These are phyloP conservation scores for Pseudomugil gertrudae DNA, from an alignment of 2,797 vertebrate species.

Conservation along the genomic window DNA sequence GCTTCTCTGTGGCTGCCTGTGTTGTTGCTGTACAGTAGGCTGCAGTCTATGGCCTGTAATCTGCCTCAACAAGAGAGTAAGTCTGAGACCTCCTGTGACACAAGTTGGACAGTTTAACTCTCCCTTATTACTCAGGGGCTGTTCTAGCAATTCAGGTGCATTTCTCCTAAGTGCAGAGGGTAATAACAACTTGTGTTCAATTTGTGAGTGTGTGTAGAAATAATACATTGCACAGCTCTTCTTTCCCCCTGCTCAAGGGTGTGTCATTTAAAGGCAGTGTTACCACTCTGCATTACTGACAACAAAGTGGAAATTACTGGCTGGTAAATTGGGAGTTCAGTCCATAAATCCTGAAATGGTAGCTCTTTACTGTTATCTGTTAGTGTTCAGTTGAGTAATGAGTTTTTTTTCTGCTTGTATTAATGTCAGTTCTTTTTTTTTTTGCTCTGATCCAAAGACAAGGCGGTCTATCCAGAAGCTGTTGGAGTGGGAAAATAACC, in stretches of 20 bases:
- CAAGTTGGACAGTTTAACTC: constrained; percentile 52
- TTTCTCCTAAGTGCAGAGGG: constrained; percentile 47
- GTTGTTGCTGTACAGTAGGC: constrained; percentile 97
- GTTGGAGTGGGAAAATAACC: constrained; percentile 99
- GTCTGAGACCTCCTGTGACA: constrained; percentile 65
- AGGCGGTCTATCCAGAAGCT: constrained; percentile 98
- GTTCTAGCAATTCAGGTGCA: constrained; percentile 60
- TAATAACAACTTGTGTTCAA: constrained; percentile 63
- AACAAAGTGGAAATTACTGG: constrained; percentile 80
- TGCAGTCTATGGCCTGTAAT: constrained; percentile 98
- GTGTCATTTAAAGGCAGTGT: constrained; percentile 67
- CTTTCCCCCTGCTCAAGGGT: constrained; percentile 50
- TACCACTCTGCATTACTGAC: constrained; percentile 70
- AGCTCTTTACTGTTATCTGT: constrained; percentile 69
- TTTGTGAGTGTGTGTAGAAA: constrained; percentile 73
- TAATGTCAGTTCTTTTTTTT: constrained; percentile 23
- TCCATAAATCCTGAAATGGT: constrained; percentile 77
- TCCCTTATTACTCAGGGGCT: constrained; percentile 64
- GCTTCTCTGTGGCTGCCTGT: constrained; percentile 97
- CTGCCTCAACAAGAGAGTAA: constrained; percentile 99
- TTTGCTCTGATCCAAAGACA: constrained; percentile 82
- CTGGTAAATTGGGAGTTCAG: constrained; percentile 75
- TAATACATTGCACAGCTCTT: constrained; percentile 44
- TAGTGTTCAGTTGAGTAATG: constrained; percentile 53
- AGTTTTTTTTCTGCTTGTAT: constrained; percentile 32